Conservation (phyloP, 2,113 vertebrate genomes). For the Sander lucioperca region DNA sequence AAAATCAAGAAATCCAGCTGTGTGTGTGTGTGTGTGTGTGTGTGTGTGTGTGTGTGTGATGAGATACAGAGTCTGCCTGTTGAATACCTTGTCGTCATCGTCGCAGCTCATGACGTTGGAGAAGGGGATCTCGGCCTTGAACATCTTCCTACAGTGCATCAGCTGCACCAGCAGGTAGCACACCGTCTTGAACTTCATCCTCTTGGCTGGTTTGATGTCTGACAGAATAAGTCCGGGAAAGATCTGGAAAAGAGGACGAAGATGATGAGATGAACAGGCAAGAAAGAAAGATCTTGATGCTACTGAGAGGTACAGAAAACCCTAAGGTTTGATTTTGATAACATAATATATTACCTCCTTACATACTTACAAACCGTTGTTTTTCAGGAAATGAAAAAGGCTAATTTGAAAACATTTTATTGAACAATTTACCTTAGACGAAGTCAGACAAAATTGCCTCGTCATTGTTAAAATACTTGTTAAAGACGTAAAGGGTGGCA, state of each 20-base stretch:
- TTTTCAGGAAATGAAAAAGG: no score
- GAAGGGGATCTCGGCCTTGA: conserved; percentile 93
- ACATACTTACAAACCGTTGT: background rate
- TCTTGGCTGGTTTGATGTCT: conserved; percentile 97
- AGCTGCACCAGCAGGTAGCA: conserved; percentile 98
- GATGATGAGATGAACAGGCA: background rate
- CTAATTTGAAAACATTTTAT: no score
- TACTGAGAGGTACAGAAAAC: background rate
- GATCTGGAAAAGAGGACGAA: conserved; percentile 83
- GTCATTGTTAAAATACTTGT: no score
- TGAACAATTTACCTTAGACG: no score
- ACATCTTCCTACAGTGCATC: conserved; percentile 99
- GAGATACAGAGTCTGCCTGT: background rate
- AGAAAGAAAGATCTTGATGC: background rate
- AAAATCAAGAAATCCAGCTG: conserved; percentile 50
- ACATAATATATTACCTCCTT: background rate
- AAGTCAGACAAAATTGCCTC: no score
- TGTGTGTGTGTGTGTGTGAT: conserved; percentile 32
- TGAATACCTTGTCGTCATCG: conserved; percentile 94
- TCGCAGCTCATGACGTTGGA: conserved; percentile 92
- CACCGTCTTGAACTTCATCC: conserved; percentile 99
- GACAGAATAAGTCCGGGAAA: conserved; percentile 97
- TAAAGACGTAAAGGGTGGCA: no score
- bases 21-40: conserved; percentile 22
- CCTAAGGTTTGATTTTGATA: background rate